These are phyloP conservation scores for Protodeltote pygarga DNA, from an alignment of 2,888 invertebrate species.

Conservation along the genomic window DNA sequence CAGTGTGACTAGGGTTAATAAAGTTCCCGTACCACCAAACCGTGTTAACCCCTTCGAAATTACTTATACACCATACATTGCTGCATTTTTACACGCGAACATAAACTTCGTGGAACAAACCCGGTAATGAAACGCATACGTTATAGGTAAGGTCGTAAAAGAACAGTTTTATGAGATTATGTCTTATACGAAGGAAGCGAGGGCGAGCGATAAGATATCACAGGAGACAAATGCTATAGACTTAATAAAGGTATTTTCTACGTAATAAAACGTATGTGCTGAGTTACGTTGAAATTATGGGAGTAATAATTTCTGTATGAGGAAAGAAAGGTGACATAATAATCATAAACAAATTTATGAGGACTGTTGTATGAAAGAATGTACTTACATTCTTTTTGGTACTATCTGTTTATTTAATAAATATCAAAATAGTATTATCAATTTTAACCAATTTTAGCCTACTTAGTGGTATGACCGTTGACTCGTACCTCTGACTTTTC, in stretches of 20 bases:
- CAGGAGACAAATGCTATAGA: constrained; percentile 68
- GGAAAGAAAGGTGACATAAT: constrained; percentile 56
- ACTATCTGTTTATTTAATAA: no score
- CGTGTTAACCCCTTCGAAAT: constrained; percentile 32
- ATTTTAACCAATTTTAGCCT: no score
- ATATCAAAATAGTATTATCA: no score
- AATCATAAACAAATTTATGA: constrained; percentile 53
- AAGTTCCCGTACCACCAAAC: constrained; percentile 23
- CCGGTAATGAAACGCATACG: constrained; percentile 46
- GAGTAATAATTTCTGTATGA: constrained; percentile 62
- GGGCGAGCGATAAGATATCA: constrained; percentile 54
- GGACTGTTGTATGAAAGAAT: constrained; percentile 12
- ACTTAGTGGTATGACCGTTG: no score
- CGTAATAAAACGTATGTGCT: constrained; percentile 68
- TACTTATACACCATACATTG: constrained; percentile 42
- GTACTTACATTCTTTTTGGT: no score
- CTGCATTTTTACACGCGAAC: constrained; percentile 21
- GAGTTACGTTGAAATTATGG: constrained; percentile 66
- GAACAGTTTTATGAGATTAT: constrained; percentile 51
- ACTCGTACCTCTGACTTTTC: no score
- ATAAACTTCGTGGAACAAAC: constrained; percentile 28
- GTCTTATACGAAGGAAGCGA: constrained; percentile 41
- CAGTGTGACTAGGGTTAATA: constrained; percentile 46
- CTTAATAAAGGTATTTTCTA: constrained; percentile 71
- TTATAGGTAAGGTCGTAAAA: constrained; percentile 49